Base-by-base conservation (phyloP, 2,888 invertebrate species). In the Microctonus hyperodae region DNA sequence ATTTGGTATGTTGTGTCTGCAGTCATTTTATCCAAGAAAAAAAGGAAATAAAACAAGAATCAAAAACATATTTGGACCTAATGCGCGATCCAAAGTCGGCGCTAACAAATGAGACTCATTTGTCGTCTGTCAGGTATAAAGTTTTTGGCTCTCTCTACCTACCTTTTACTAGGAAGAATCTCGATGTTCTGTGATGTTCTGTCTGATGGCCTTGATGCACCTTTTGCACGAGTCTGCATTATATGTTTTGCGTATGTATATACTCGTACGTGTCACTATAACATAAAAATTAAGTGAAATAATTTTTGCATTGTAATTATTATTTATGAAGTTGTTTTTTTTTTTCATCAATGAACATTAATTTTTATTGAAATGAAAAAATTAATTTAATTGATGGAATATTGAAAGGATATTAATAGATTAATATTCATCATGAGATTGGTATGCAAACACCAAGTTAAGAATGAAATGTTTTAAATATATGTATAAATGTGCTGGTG, bases 31-130 rank as follows among this genome's bases (percentile, higher is more conserved):
- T 4, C 23, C 25, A 28, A 37, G n/a, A 56, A 57, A 23, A 48
- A 57, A 59, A 57, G 50, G 55, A 57, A 59, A 58, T 53, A 59
- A 44, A 58, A 58, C 16, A 53, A 50, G 33, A 25, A 25, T 25
- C 23, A 25, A 25, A 51, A 51, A 25, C 25, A 23, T 37, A 50
- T 37, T 16, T 56, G 53, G 66, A 61, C 64, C 67, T 70, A 69
- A 71, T 69, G 70, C 72, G 72, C 74, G 72, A 75, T 70, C 75
- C 72, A 16, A 44, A 44, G 44, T 20, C 44, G 74, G 78, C 75
- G 79, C 76, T 79, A 79, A 80, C 77, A 79, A 80, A 80, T 78
- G 78, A 70, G 72, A 70, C 76, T 78, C 80, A 75, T 80, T 80
- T 80, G 78, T 80, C 75, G 75, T 70, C 75, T 77, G 79, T 77